Base-by-base conservation (phyloP, 1,140 invertebrate genomes). In the Lethrus apterus region DNA sequence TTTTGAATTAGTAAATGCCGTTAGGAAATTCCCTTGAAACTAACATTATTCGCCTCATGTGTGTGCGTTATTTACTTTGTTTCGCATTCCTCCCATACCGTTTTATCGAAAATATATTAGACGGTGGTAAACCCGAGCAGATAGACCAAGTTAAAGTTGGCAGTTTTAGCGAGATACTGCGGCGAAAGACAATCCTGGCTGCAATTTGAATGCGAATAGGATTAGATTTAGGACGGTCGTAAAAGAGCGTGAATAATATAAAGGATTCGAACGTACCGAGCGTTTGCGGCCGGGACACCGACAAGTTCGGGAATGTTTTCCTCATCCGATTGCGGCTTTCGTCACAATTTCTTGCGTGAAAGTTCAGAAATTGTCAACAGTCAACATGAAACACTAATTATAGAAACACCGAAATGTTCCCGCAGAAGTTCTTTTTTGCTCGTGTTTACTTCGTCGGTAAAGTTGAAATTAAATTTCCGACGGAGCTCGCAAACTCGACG, bases 181-280 rank as follows among this genome's bases (percentile, higher is more conserved):
- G 47, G 30, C n/a, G 11, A 10, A 17, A 32, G 41, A 43, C 47
- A 49, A 49, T 49, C 34, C 33, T 30, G 18, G 33, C 10, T 15
- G 47, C 47, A 49, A 41, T 49, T 49, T 49, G 47, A 49, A 44
- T 49, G 33, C 13, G 41, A 49, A 49, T 49, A 35, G 47, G 26
- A 49, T 49, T 49, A 49, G 47, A 49, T 49, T 44, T 49, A 49
- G 47, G 32, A 35, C 33, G 35, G 46, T 24, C 30, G 3, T 48
- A 42, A 49, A 49, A 44, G 47, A 44, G 40, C 47, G 47, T 44
- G 41, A 49, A 49, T 49, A 49, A 49, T 44, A 49, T 49, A 49
- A 49, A 49, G 41, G 38, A 41, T 26, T 7, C 5, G 13, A 43
- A 43, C 23, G 13, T 14, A 13, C 41, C 23, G n/a, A 40, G 19